Base-by-base conservation (phyloP, 2,888 invertebrate species). In the Lasioglossum malachurum region DNA sequence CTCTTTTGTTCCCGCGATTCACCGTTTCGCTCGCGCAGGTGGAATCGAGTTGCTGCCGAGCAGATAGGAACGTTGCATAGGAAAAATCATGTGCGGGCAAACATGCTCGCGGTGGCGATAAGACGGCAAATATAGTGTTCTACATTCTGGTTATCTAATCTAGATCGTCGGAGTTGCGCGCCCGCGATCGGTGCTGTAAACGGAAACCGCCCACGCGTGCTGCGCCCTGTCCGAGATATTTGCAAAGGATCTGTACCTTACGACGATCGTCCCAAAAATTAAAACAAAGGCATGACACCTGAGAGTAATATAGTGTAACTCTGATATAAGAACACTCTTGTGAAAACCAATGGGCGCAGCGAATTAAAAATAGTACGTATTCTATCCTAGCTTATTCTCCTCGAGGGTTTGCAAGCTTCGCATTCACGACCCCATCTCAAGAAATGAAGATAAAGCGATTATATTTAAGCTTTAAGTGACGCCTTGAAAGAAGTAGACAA, bases 61-160 rank as follows among this genome's bases (percentile, higher is more conserved):
- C 0, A 67, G 67, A 31, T 31, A 35, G 67, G 67, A 67, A 35
- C 67, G 67, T 10, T 31, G 38, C 16, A 31, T 10, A 8, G 27
- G 44, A 73, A 73, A 73, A 73, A 46, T 27, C 27, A 1, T 7
- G 27, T 10, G 23, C 10, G 38, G 23, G 27, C 19, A 60, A 57
- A 75, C 57, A 35, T 27, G 14, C 4, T 16, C n/a, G 16, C n/a
- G 41, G 5, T n/a, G 14, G 1, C 5, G 84, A 84, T 83, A 84
- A 83, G 31, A 78, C 53, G 14, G 35, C 41, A 84, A 85, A 84
- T 60, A 75, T 67, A 16, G 16, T 7, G 16, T 23, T 27, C 53
- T 7, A 49, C 31, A 75, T 35, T 16, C 27, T 23, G 31, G 41
- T 64, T 75, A 84, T 84, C 84, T 84, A 84, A 84, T 84, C 79